Evolutionary conservation across 1,140 invertebrate genomes (phyloP).

Genomic region (Zaprionus ornatus): DNA sequence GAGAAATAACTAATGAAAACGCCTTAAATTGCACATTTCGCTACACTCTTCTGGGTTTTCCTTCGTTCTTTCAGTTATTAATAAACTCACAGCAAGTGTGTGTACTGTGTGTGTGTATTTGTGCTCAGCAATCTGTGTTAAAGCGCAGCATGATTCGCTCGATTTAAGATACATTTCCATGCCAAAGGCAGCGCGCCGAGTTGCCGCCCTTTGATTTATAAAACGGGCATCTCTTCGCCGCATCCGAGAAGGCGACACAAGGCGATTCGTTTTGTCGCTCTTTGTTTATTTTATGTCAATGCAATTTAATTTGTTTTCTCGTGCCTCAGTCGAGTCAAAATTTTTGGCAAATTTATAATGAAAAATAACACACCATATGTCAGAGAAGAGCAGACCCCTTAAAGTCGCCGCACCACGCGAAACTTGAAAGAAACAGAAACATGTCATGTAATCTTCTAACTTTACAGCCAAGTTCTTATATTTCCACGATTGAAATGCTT

Average conservation of each 20-base stretch:
- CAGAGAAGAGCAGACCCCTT: background rate
- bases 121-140: conserved; percentile 63
- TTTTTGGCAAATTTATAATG: conserved; percentile 33
- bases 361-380: conserved; percentile 31
- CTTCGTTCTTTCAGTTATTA: conserved; percentile 55
- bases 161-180: conserved; percentile 80
- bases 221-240: conserved; percentile 46
- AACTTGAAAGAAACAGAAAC: conserved; percentile 1
- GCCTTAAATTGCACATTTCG: conserved; percentile 72
- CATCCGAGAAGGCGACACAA: conserved; percentile 42
- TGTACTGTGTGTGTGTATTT: conserved; percentile 12
- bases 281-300: conserved; percentile 73
- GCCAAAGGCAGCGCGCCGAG: conserved; percentile 78
- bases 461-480: conserved; percentile 72
- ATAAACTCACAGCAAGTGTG: conserved; percentile 51
- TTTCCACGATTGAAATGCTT: conserved; percentile 76
- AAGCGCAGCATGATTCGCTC: conserved; percentile 80
- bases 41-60: conserved; percentile 41
- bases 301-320: conserved; percentile 49
- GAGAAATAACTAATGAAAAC: conserved; percentile 80
- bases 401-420: conserved; percentile 1
- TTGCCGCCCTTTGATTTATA: conserved; percentile 80
- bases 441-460: conserved; percentile 18
- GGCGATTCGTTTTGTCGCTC: conserved; percentile 29
- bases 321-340: conserved; percentile 21